Conservation (phyloP, 2,888 invertebrate genomes). For the Alloplasta piceator region DNA sequence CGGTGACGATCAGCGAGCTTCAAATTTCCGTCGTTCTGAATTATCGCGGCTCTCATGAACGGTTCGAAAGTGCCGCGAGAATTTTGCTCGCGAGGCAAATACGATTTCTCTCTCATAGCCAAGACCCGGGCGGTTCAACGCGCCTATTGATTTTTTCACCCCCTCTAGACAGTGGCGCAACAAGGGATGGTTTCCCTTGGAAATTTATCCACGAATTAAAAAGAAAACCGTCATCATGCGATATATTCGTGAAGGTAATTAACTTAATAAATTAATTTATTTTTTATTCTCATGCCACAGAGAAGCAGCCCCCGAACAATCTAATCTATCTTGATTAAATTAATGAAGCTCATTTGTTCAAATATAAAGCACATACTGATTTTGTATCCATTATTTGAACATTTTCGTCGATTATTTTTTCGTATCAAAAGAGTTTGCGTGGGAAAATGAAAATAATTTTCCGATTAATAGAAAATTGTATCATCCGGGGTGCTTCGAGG, state of each 20-base stretch:
- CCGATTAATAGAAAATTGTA: neutral
- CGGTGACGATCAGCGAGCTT: slow-evolving; percentile 37
- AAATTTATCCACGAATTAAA: neutral
- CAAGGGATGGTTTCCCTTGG: slow-evolving; percentile 26
- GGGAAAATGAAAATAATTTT: neutral
- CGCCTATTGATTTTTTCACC: slow-evolving; percentile 60
- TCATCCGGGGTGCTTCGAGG: slow-evolving; percentile 14
- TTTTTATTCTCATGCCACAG: too few relatives aligned
- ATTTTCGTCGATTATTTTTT: neutral
- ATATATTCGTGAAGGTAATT: neutral
- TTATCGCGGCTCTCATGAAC: slow-evolving; percentile 9
- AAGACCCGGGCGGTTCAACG: slow-evolving; percentile 5
- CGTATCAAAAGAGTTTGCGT: neutral
- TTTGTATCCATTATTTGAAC: too few relatives aligned
- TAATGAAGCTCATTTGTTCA: neutral
- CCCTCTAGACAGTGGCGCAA: slow-evolving; percentile 46
- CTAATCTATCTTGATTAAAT: too few relatives aligned
- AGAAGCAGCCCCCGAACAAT: too few relatives aligned
- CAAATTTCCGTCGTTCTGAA: neutral
- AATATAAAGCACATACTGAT: neutral
- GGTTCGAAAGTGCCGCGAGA: slow-evolving; percentile 5
- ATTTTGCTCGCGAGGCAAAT: slow-evolving; percentile 55
- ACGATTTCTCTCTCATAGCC: slow-evolving; percentile 52
- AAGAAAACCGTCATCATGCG: neutral
- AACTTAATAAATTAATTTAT: too few relatives aligned